Evolutionary conservation across 2,888 invertebrate species (phyloP).

Genomic region (Branchellion lobata): DNA sequence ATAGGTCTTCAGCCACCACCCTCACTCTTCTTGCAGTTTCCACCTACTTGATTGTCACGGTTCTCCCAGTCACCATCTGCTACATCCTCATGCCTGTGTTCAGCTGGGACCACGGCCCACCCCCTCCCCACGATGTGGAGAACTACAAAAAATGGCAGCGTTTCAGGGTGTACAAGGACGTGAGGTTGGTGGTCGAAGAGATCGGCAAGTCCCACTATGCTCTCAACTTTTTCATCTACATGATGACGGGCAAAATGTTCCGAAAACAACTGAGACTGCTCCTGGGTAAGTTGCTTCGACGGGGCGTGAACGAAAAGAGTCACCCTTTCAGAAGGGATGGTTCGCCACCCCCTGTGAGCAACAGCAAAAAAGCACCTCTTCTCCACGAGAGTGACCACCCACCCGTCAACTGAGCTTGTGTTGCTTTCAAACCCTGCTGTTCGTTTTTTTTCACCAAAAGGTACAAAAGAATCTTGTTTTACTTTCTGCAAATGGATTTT

Average conservation of each 20-base stretch:
- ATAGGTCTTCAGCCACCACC: slow-evolving; percentile 57
- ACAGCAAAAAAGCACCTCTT: not conserved
- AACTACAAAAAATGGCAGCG: slow-evolving; percentile 56
- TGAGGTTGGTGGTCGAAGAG: slow-evolving; percentile 54
- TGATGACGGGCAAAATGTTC: slow-evolving; percentile 60
- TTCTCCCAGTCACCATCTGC: slow-evolving; percentile 57
- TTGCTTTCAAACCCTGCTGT: no score
- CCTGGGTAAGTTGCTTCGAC: slow-evolving; percentile 35
- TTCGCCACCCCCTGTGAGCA: not conserved
- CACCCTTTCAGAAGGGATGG: not conserved
- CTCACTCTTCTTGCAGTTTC: slow-evolving; percentile 60
- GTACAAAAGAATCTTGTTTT: no score
- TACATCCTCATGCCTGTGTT: slow-evolving; percentile 55
- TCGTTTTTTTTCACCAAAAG: no score
- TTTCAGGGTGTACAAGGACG: slow-evolving; percentile 55
- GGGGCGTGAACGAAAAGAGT: not conserved
- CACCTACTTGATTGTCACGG: slow-evolving; percentile 59
- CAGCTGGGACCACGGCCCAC: slow-evolving; percentile 50
- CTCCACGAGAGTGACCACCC: no score
- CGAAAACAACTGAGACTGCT: slow-evolving; percentile 54
- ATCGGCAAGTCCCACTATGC: slow-evolving; percentile 59
- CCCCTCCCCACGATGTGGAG: slow-evolving; percentile 54
- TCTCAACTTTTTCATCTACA: slow-evolving; percentile 60
- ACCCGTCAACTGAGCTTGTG: no score
- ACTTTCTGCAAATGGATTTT: no score